Percentiles rank a stretch among this genome's conserved stretches.
These are phyloP conservation scores for Lepisosteus osseus DNA, from an alignment of 2,113 vertebrate genomes.

Conservation along the genomic window DNA sequence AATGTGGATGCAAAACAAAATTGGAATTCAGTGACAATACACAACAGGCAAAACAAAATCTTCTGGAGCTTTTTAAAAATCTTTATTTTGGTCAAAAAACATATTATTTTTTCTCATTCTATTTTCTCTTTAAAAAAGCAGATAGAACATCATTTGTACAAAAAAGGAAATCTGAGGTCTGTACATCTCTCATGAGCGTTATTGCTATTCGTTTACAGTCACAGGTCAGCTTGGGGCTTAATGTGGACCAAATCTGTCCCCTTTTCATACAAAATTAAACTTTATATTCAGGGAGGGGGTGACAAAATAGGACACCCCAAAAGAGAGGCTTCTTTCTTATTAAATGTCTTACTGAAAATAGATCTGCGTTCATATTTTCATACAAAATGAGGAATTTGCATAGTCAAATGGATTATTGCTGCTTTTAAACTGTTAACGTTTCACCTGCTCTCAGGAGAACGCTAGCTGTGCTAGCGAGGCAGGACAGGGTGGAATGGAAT, in stretches of 20 bases:
- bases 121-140: slow-evolving; percentile 18
- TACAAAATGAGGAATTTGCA: slow-evolving; percentile 13
- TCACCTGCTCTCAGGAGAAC: no score
- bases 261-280: slow-evolving; percentile 6
- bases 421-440: neutral
- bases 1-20: neutral
- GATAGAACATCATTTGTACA: slow-evolving; percentile 26
- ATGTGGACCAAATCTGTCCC: neutral
- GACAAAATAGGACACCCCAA: neutral
- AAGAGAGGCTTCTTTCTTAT: no score
- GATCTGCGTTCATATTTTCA: no score
- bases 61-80: slow-evolving; percentile 14
- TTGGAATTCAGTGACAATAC: no score
- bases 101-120: slow-evolving; percentile 8
- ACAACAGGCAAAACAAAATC: neutral
- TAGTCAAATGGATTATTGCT: slow-evolving; percentile 23
- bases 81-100: slow-evolving; percentile 21
- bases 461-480: no score
- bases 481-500: no score
- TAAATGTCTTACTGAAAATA: no score
- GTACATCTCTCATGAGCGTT: neutral
- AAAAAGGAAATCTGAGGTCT: neutral
- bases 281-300: neutral
- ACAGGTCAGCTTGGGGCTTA: neutral
- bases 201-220: neutral